Evolutionary conservation across 1,140 invertebrate species (phyloP), one percentile per base, ranked within the genome.

Genomic region (Danaus plexippus): DNA sequence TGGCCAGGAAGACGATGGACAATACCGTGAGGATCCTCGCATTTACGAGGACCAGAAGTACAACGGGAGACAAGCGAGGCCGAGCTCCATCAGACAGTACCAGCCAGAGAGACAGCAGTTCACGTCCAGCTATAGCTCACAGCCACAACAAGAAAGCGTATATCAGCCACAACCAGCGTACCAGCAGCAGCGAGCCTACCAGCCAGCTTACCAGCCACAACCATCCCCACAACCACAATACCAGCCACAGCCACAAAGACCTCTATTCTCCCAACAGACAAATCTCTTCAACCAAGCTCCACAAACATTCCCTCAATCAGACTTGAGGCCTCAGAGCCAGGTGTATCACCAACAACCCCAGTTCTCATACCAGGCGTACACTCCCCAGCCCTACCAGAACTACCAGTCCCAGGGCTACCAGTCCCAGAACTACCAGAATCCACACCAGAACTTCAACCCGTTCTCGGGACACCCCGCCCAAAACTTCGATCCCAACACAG

Each of bases 11-110:
- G 94, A 95, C 69, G 94, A 95, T 67, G 94, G 94, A 0, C 94
- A 95, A 64, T 95, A 95, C 75, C 88, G 92, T 40, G 94, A 95
- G 71, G 94, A 95, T 75, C 94, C 94, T 0, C 90, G 89, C n/a
- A 88, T 94, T 43, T 92, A 94, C 77, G 93, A 93, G 61, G 90
- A 93, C 69, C 90, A 92, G 8, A 90, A 90, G 59, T 93, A 89
- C 77, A 93, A 92, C 62, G 89, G 88, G 47, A 87, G 88, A 10
- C 88, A 74, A 67, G 73, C 65, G 46, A 59, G 73, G 60, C 73
- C 82, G 5, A 58, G 65, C 44, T 54, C 69, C 18, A 64, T 78
- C 63, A 71, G 73, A 52, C 84, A 79, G 64, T 80, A 68, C 76
- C 76, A 82, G 59, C 71, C 82, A 66, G 22, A 32, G 7, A 32